Evolutionary conservation across 2,113 vertebrate species (phyloP).

Genomic region (Daphoenositta chrysoptera): DNA sequence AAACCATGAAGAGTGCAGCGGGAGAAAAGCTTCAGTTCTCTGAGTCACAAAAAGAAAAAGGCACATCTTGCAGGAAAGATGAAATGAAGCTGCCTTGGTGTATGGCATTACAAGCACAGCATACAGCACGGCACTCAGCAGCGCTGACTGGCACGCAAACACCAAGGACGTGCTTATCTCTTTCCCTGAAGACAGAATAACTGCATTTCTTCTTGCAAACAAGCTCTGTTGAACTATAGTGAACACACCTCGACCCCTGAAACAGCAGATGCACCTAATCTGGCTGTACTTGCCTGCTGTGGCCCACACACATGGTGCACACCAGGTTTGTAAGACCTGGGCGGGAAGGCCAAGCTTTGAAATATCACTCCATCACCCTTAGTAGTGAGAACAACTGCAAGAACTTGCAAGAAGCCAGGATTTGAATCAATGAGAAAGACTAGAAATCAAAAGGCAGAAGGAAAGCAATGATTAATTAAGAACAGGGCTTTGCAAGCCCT

Average conservation of each 20-base stretch:
- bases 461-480: background rate
- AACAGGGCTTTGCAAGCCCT: background rate
- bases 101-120: fast-evolving
- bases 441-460: background rate
- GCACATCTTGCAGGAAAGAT: background rate
- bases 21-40: background rate
- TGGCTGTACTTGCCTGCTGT: background rate
- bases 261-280: background rate
- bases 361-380: background rate
- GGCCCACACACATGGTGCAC: fast-evolving
- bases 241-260: background rate
- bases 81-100: background rate
- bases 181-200: background rate
- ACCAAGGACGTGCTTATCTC: background rate
- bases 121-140: background rate
- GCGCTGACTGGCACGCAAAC: fast-evolving
- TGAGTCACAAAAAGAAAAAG: background rate
- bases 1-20: background rate
- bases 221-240: background rate
- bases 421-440: background rate
- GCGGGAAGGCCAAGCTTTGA: background rate
- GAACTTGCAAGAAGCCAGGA: background rate
- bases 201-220: background rate
- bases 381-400: background rate
- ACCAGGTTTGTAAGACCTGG: background rate